Conservation (phyloP, 2,113 vertebrate species). For the Bufo bufo region DNA sequence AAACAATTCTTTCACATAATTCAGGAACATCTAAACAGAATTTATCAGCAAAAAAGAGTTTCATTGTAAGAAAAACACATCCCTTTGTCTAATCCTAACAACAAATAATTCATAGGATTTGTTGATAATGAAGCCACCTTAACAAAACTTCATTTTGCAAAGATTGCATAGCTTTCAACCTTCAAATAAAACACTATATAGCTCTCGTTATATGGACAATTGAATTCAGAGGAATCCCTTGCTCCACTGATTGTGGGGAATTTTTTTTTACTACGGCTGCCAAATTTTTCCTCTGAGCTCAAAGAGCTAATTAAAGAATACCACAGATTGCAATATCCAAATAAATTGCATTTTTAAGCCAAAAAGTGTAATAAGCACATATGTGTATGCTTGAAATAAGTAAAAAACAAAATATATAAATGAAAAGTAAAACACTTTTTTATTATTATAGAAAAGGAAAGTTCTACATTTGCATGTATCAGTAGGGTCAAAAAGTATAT, state of each 20-base stretch:
- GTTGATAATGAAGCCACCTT: conserved; percentile 9
- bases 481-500: neutral
- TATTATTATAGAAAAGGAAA: neutral
- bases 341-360: conserved; percentile 44
- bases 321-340: conserved; percentile 53
- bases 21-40: neutral
- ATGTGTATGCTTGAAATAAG: neutral
- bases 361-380: conserved; percentile 26
- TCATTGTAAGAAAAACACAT: neutral
- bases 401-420: conserved; percentile 11
- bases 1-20: neutral
- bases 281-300: conserved; percentile 50
- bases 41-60: neutral
- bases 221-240: conserved; percentile 56
- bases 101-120: neutral
- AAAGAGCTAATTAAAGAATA: conserved; percentile 57
- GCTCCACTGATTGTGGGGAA: conserved; percentile 51
- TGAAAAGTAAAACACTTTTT: conserved; percentile 1
- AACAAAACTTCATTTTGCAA: conserved; percentile 30
- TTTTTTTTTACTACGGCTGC: conserved; percentile 52
- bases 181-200: conserved; percentile 42
- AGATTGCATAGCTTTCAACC: conserved; percentile 33
- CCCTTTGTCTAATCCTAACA: neutral
- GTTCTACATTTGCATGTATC: neutral
- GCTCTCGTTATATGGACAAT: conserved; percentile 52